A percentile compares a stretch with the other conserved stretches of the same genome.
phyloP scores from a whole-genome alignment of 2,888 invertebrate genomes.

The Tipula unca region DNA sequence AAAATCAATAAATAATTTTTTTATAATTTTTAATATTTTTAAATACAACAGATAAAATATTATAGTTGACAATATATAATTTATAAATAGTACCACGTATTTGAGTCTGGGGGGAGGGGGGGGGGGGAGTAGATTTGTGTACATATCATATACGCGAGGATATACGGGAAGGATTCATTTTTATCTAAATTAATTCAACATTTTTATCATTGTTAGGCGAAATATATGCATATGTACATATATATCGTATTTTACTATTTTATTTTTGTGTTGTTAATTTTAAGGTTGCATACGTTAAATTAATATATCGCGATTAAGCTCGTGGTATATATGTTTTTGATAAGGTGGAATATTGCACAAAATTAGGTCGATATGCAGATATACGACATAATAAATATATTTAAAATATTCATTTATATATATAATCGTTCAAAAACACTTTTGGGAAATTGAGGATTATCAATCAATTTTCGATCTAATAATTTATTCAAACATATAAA shows the following conservation, averaged over 20 bases:
- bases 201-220: background rate
- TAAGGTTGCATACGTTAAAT: background rate
- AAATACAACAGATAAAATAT: background rate
- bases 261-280: background rate
- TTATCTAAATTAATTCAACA: conserved; percentile 4
- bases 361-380: background rate
- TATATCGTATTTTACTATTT: background rate
- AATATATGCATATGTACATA: background rate
- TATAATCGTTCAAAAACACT: background rate
- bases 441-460: background rate
- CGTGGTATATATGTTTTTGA: background rate
- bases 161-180: background rate
- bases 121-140: background rate
- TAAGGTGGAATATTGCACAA: background rate
- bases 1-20: background rate
- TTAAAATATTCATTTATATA: background rate
- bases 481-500: too few species aligned
- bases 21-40: background rate
- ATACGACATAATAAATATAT: background rate
- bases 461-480: background rate
- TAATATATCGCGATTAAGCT: background rate
- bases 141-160: background rate
- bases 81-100: background rate
- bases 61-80: background rate
- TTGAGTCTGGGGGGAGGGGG: background rate